phyloP scores from a whole-genome alignment of 2,888 invertebrate species.

The Charanyca ferruginea region DNA sequence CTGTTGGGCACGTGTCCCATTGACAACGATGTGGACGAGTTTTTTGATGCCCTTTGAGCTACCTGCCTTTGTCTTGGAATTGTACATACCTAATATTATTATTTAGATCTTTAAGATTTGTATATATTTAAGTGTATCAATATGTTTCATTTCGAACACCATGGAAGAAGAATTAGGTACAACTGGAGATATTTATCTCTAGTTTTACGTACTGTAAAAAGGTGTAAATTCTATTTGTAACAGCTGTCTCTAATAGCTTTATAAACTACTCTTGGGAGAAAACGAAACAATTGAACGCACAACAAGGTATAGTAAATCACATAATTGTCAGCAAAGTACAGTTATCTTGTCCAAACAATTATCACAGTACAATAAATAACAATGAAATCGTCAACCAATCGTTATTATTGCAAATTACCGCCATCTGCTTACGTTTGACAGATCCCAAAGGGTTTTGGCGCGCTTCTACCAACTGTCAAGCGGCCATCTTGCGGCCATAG shows the following conservation, averaged over 20 bases:
- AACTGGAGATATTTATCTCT: too few species aligned
- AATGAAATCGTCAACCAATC: slow-evolving; percentile 86
- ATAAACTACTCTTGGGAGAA: slow-evolving; percentile 18
- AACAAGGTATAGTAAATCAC: slow-evolving; percentile 50
- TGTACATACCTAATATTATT: too few species aligned
- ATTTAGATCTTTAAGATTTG: too few species aligned
- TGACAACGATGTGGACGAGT: too few species aligned
- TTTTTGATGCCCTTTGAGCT: too few species aligned
- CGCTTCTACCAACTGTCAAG: slow-evolving; percentile 82
- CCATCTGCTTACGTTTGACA: slow-evolving; percentile 84
- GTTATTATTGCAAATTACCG: slow-evolving; percentile 83
- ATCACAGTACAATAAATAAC: slow-evolving; percentile 85
- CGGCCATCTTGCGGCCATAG: slow-evolving; percentile 84
- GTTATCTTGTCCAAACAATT: slow-evolving; percentile 82
- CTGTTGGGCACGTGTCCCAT: too few species aligned
- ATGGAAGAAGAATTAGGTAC: too few species aligned
- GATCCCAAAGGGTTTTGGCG: slow-evolving; percentile 89
- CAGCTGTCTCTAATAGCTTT: slow-evolving; percentile 27
- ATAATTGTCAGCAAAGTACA: slow-evolving; percentile 57
- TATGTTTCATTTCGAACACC: too few species aligned
- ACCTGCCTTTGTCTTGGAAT: too few species aligned
- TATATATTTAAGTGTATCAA: too few species aligned
- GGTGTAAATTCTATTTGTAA: neutral
- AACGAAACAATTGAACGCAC: slow-evolving; percentile 44
- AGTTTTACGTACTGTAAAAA: neutral